A percentile compares a stretch with the other conserved stretches of the same genome.
These are phyloP conservation scores for Apolygus lucorum DNA, from an alignment of 1,140 invertebrate genomes.

Conservation along the genomic window DNA sequence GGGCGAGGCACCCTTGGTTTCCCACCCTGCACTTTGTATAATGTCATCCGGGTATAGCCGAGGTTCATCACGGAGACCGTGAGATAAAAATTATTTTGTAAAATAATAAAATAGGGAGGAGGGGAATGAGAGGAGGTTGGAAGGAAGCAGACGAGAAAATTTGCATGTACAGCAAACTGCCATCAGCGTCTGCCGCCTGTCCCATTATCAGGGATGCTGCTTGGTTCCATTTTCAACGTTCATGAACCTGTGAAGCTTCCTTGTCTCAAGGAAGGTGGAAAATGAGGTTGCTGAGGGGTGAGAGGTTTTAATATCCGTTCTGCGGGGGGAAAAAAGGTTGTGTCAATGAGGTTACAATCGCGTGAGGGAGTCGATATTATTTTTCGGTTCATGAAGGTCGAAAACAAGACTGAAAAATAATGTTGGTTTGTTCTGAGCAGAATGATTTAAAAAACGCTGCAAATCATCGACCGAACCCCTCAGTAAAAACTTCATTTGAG, in stretches of 20 bases:
- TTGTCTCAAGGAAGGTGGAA: background rate
- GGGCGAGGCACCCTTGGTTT: background rate
- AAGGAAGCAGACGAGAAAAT: background rate
- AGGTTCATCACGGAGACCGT: background rate
- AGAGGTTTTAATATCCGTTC: constrained; percentile 15
- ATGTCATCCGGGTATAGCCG: background rate
- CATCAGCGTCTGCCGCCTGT: background rate
- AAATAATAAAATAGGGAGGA: background rate
- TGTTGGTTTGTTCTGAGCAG: too few relatives aligned
- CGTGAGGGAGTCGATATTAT: background rate
- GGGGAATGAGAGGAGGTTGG: background rate
- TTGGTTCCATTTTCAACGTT: background rate
- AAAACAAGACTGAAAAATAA: too few relatives aligned
- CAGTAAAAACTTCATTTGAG: too few relatives aligned
- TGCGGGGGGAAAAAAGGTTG: background rate
- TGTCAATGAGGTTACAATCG: constrained; percentile 1
- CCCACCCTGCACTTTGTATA: background rate
- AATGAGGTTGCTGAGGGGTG: background rate
- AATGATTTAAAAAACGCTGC: too few relatives aligned
- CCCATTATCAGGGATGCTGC: background rate
- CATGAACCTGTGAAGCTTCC: background rate
- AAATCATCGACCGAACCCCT: too few relatives aligned
- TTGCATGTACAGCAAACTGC: constrained; percentile 5
- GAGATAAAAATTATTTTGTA: background rate
- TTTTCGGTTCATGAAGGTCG: too few relatives aligned